These are phyloP conservation scores for Ceratosolen solmsi DNA, from an alignment of 1,140 invertebrate genomes.

Conservation along the genomic window DNA sequence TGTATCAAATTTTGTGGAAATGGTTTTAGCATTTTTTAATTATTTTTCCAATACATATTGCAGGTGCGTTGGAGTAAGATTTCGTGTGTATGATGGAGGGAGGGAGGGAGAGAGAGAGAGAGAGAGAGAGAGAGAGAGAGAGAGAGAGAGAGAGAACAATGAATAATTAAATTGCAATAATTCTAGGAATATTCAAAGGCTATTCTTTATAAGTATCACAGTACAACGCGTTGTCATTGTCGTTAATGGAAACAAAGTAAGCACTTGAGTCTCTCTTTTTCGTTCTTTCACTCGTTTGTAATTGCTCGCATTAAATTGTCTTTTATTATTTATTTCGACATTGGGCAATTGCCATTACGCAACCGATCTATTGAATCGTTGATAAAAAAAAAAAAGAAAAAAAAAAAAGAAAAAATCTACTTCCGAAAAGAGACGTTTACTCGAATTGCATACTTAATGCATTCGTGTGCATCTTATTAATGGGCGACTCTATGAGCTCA, in stretches of 20 bases:
- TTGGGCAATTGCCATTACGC: neutral
- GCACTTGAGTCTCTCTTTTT: neutral
- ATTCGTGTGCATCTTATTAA: neutral
- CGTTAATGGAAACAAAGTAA: neutral
- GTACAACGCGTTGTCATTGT: neutral
- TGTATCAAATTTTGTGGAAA: no score
- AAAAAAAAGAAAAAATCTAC: neutral
- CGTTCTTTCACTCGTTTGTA: neutral
- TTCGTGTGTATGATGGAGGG: neutral
- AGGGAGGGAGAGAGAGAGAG: neutral
- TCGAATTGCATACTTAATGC: neutral
- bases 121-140: neutral
- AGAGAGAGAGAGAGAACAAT: neutral
- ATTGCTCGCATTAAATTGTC: neutral
- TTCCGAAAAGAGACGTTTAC: slow-evolving; percentile 3
- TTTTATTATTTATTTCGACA: neutral
- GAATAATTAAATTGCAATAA: slow-evolving; percentile 33
- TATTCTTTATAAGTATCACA: neutral
- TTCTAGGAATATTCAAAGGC: slow-evolving; percentile 15
- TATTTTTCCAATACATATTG: no score
- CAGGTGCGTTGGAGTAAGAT: neutral
- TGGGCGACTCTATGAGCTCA: neutral
- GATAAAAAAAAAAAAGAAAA: neutral
- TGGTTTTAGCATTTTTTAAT: no score
- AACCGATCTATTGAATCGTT: neutral